Conservation (phyloP, 2,888 invertebrate species). For the Philopedon plagiatum region DNA sequence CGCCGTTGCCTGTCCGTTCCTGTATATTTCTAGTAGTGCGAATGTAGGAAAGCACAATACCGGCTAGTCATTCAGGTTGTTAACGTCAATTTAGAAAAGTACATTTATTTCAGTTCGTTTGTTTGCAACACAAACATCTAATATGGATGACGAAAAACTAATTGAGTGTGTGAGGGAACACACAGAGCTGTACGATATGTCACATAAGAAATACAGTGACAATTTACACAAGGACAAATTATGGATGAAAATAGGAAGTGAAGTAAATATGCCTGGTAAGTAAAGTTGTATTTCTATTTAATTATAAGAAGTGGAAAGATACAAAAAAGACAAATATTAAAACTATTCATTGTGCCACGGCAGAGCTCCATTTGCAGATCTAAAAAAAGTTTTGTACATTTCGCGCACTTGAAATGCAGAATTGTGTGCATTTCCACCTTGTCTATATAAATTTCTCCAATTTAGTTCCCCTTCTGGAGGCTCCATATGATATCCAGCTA, state of each 20-base stretch:
- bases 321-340: neutral
- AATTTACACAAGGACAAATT: too few relatives aligned
- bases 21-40: too few relatives aligned
- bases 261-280: conserved; percentile 6
- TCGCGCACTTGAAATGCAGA: conserved; percentile 28
- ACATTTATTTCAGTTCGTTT: too few relatives aligned
- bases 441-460: conserved; percentile 14
- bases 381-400: conserved; percentile 38
- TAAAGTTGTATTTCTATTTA: neutral
- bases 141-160: too few relatives aligned
- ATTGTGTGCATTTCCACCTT: conserved; percentile 26
- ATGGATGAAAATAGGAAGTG: neutral
- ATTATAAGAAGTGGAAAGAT: neutral
- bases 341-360: conserved; percentile 33
- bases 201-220: too few relatives aligned
- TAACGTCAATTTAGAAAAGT: too few relatives aligned
- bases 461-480: conserved; percentile 5
- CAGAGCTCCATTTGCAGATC: conserved; percentile 32
- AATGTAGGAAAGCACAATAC: too few relatives aligned
- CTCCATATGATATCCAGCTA: conserved; percentile 8
- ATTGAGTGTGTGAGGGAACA: too few relatives aligned
- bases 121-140: too few relatives aligned
- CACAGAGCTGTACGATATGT: too few relatives aligned
- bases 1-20: too few relatives aligned
- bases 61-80: too few relatives aligned